Conservation (phyloP, 2,113 vertebrate species). For the Haemorhous mexicanus region DNA sequence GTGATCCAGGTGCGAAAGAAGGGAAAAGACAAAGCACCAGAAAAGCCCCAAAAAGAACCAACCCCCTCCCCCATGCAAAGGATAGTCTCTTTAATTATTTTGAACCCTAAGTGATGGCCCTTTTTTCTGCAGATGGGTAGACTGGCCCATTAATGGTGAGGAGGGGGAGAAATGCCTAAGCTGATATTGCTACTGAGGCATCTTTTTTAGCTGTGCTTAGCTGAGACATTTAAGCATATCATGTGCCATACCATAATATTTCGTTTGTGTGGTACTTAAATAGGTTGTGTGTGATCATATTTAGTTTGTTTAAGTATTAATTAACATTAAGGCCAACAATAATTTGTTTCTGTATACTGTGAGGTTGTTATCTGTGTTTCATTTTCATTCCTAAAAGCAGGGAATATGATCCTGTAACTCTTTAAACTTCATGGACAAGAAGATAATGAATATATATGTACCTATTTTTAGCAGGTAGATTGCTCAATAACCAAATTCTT, state of each 20-base stretch:
- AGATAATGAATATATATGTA: not conserved
- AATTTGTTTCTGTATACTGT: not conserved
- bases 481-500: not conserved
- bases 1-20: not conserved
- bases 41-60: not conserved
- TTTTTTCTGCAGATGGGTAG: not conserved
- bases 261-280: not conserved
- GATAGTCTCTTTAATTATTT: not conserved
- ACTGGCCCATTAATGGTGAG: not conserved
- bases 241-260: not conserved
- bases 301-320: not conserved
- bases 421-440: not conserved
- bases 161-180: not conserved
- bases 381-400: not conserved
- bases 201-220: not conserved
- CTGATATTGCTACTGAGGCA: not conserved
- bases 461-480: not conserved
- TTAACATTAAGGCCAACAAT: not conserved
- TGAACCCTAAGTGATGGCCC: not conserved
- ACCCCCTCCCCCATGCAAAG: not conserved
- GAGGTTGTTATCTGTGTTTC: not conserved
- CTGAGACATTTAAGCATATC: not conserved
- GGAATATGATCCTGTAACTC: not conserved
- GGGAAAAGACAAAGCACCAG: not conserved
- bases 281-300: not conserved